phyloP scores from a whole-genome alignment of 2,888 invertebrate species.

The Pammene fasciana region DNA sequence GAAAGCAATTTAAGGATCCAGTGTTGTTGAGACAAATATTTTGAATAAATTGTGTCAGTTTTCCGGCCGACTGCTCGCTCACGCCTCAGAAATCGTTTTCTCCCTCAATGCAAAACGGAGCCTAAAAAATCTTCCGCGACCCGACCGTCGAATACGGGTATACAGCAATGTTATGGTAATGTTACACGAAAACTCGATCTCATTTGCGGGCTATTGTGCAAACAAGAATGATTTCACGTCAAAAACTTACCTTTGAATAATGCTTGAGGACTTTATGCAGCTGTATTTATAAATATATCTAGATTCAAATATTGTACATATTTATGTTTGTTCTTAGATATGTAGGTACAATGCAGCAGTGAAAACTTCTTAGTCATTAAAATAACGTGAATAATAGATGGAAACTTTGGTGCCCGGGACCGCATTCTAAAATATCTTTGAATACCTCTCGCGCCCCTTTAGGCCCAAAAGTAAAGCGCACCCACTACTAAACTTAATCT shows the following conservation, averaged over 20 bases:
- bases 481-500: conserved; percentile 73
- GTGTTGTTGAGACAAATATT: conserved; percentile 63
- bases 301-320: neutral
- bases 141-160: conserved; percentile 10
- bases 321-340: no score
- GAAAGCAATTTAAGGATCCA: conserved; percentile 23
- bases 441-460: conserved; percentile 56
- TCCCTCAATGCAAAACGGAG: conserved; percentile 64
- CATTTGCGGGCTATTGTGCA: conserved; percentile 56
- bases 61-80: conserved; percentile 63
- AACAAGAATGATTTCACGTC: conserved; percentile 20
- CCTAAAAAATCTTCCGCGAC: conserved; percentile 24
- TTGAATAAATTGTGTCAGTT: conserved; percentile 63
- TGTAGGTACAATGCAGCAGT: no score
- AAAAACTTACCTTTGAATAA: conserved; percentile 9
- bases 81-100: conserved; percentile 56
- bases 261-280: neutral
- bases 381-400: neutral
- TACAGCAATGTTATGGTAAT: conserved; percentile 62
- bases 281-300: neutral
- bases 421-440: conserved; percentile 54
- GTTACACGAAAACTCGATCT: conserved; percentile 51
- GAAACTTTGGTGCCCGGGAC: conserved; percentile 41
- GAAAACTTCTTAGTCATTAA: neutral
- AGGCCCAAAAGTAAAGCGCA: conserved; percentile 48